Evolutionary conservation across 2,797 vertebrate species (phyloP), one percentile per base, ranked within the genome.

Genomic region (Crypturellus tataupa): DNA sequence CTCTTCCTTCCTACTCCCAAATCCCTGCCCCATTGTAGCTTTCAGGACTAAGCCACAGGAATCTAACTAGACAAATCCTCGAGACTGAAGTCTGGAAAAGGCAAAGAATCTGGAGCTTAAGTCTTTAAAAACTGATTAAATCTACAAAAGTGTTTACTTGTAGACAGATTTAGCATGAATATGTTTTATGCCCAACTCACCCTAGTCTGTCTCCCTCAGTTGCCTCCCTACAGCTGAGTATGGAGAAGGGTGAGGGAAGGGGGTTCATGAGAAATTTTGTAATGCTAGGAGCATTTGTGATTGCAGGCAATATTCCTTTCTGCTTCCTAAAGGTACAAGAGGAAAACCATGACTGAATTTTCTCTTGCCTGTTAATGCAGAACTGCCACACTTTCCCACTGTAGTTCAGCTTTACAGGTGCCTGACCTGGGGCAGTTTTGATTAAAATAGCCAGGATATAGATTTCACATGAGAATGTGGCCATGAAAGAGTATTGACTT

Each of bases 321-420:
- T 87, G 68, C 62, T 19, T 94, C 25, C 35, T 83, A 42, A 84
- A 69, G 35, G 83, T 83, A 51, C 71, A 75, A 5, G 10, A 82
- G 53, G 64, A 87, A 62, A 90, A 76, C 19, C 24, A 4, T 31
- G 59, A 18, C 63, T 53, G 47, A 85, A 78, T 82, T 77, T 12
- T 85, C 83, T 89, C 40, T 85, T 82, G 78, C 56, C 75, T 65
- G 1, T 71, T 82, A 56, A 42, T 55, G 85, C 47, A 80, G 42
- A 95, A 90, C 71, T 94, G 68, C 55, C 69, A 69, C 68, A 93
- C 80, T 90, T 93, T 67, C 71, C 58, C 80, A 39, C 51, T 65
- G 40, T 58, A 59, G 47, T 69, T 51, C 60, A 75, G 59, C 31
- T 91, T 90, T 96, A 93, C 95, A 96, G 96, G 94, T 97, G 95